These are phyloP conservation scores for Cepaea hortensis DNA, from an alignment of 2,888 invertebrate genomes.

Conservation along the genomic window DNA sequence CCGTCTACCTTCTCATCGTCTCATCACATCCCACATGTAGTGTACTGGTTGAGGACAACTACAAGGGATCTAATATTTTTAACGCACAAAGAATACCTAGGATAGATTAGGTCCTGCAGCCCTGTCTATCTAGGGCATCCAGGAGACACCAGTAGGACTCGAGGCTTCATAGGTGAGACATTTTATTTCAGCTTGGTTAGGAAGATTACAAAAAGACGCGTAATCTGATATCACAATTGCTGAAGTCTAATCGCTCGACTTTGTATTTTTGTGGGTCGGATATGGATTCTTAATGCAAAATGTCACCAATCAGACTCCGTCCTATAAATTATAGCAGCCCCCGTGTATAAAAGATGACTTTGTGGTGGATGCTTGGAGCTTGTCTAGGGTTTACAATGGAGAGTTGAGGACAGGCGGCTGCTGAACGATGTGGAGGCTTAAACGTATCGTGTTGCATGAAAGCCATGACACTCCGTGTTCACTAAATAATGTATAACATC, in stretches of 20 bases:
- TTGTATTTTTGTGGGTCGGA: neutral
- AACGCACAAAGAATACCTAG: neutral
- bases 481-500: too few relatives aligned
- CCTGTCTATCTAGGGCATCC: neutral
- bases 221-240: slow-evolving; percentile 15
- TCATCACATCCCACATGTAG: too few relatives aligned
- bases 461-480: too few relatives aligned
- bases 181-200: neutral
- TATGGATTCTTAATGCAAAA: slow-evolving; percentile 7
- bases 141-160: neutral
- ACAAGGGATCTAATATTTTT: too few relatives aligned
- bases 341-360: neutral
- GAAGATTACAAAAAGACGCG: neutral
- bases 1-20: too few relatives aligned
- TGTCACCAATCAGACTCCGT: neutral
- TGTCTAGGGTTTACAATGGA: neutral
- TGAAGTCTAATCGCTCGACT: neutral
- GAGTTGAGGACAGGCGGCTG: neutral
- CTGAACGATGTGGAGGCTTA: too few relatives aligned
- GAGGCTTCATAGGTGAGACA: neutral
- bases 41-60: too few relatives aligned
- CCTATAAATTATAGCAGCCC: slow-evolving; percentile 3
- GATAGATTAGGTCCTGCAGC: neutral
- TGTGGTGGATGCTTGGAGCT: neutral
- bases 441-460: too few relatives aligned